Percentiles rank a stretch among this genome's conserved stretches.
Evolutionary conservation across 1,140 invertebrate genomes (phyloP).

Genomic region (Caenorhabditis elegans): DNA sequence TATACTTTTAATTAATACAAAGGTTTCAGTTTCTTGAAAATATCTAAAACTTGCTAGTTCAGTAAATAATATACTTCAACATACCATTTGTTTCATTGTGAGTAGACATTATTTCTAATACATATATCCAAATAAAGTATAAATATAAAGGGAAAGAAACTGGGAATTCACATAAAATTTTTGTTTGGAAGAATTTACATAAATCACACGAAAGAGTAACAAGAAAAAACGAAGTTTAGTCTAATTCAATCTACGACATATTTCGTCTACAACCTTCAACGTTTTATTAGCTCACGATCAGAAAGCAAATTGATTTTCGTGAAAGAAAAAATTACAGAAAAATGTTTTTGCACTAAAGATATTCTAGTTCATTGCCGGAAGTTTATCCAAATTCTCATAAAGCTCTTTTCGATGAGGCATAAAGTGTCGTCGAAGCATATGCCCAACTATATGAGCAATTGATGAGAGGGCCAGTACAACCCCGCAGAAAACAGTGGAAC

Average conservation of each 20-base stretch:
- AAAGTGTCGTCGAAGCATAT: slow-evolving; percentile 38
- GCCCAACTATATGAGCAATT: slow-evolving; percentile 36
- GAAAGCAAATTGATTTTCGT: background rate
- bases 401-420: slow-evolving; percentile 40
- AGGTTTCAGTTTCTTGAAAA: no score
- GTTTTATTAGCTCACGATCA: background rate
- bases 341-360: background rate
- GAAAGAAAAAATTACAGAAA: background rate
- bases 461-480: slow-evolving; percentile 37
- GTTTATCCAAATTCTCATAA: slow-evolving; percentile 38
- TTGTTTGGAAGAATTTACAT: background rate
- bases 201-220: background rate
- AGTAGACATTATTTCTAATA: no score
- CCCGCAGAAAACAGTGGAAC: slow-evolving; percentile 35
- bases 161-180: background rate
- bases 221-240: background rate
- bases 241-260: background rate
- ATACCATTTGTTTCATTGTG: background rate
- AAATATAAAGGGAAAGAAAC: background rate
- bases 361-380: slow-evolving; percentile 3
- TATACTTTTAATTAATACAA: no score
- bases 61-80: background rate
- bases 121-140: background rate
- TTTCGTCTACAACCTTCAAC: no score
- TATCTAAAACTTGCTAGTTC: no score